A percentile compares a stretch with the other conserved stretches of the same genome.
Conservation (phyloP, 2,113 vertebrate species). For the Circaetus gallicus region DNA sequence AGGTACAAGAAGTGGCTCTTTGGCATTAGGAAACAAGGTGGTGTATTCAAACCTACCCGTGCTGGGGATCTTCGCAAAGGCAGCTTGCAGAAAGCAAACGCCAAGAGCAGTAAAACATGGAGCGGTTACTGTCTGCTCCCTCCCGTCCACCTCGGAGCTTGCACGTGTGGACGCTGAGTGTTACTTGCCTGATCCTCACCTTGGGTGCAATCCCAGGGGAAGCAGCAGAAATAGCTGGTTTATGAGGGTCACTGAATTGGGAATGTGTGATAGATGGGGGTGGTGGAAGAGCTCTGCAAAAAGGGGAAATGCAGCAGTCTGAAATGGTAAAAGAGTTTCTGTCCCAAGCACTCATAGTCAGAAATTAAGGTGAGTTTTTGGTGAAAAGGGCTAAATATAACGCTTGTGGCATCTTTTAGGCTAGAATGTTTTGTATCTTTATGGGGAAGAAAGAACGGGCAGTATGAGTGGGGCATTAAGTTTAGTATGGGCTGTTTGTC, state of each 20-base stretch:
- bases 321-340: not conserved
- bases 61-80: not conserved
- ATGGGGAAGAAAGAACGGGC: not conserved
- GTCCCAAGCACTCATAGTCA: not conserved
- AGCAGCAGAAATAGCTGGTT: not conserved
- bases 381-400: not conserved
- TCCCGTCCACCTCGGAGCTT: accelerated
- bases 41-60: not conserved
- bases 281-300: not conserved
- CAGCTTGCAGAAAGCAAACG: not conserved
- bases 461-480: not conserved
- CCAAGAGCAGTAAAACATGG: not conserved
- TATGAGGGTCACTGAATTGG: not conserved
- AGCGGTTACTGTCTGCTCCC: not conserved
- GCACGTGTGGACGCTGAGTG: not conserved
- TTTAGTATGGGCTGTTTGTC: not conserved
- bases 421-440: not conserved
- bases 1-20: not conserved
- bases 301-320: not conserved
- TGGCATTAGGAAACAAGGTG: not conserved
- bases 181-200: not conserved
- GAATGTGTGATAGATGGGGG: not conserved
- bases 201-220: not conserved
- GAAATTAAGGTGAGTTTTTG: not conserved
- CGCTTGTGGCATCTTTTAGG: not conserved